phyloP scores from a whole-genome alignment of 1,140 invertebrate genomes.

The Drosophila lini region DNA sequence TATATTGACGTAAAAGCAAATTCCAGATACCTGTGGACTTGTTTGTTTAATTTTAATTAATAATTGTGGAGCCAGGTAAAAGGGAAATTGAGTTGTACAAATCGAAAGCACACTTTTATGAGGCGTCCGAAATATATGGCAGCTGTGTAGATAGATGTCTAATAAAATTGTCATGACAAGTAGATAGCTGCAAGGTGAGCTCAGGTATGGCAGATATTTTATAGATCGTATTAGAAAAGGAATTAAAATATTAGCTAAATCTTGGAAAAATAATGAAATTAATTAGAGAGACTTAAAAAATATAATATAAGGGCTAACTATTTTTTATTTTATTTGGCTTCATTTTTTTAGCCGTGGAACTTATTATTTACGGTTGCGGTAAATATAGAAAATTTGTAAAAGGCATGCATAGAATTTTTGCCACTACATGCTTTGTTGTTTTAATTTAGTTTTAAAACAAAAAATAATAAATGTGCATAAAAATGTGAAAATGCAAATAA shows the following conservation, averaged over 20 bases:
- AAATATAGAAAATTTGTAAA: neutral
- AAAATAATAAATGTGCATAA: too few species aligned
- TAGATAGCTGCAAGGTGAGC: neutral
- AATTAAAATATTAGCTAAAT: neutral
- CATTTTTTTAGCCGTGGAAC: neutral
- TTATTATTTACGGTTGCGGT: neutral
- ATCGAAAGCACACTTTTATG: conserved; percentile 67
- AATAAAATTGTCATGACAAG: conserved; percentile 4
- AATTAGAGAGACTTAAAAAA: too few species aligned
- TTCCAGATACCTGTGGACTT: conserved; percentile 11
- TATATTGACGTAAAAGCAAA: conserved; percentile 23
- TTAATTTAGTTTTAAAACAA: too few species aligned
- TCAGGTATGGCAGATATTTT: neutral
- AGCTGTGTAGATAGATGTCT: neutral
- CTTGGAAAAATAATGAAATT: too few species aligned
- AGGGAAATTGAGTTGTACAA: conserved; percentile 6
- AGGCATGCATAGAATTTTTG: neutral
- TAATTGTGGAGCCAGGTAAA: conserved; percentile 1
- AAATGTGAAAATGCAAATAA: too few species aligned
- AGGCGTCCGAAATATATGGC: conserved; percentile 24
- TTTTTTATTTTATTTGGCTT: neutral
- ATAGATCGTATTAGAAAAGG: too few species aligned
- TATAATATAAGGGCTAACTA: neutral
- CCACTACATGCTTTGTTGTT: neutral
- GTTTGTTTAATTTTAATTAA: conserved; percentile 13